Conservation (phyloP, 2,797 vertebrate species). For the Xenentodon cancila region DNA sequence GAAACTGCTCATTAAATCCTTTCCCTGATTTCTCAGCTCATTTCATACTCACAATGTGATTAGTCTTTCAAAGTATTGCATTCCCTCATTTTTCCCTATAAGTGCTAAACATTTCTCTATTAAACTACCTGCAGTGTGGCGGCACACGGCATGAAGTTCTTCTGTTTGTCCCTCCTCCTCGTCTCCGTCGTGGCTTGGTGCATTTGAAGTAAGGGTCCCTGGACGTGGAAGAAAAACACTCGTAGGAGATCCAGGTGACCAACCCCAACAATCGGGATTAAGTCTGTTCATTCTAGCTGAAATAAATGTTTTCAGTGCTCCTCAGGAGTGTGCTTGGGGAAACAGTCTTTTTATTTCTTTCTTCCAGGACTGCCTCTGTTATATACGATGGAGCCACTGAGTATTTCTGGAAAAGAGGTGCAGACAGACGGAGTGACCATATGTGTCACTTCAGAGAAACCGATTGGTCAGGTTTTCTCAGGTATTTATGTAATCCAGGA, state of each 20-base stretch:
- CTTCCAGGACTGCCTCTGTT: constrained; percentile 1
- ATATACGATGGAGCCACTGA: constrained; percentile 8
- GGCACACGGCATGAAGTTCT: constrained; percentile 21
- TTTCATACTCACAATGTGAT: neutral
- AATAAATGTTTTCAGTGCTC: neutral
- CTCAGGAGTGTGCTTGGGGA: accelerated
- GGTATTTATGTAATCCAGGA: constrained; percentile 33
- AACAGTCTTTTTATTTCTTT: neutral
- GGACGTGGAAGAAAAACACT: constrained; percentile 20
- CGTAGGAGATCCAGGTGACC: constrained; percentile 16
- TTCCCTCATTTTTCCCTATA: no score
- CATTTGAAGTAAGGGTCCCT: neutral
- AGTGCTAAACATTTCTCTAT: neutral
- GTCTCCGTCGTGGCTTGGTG: constrained; percentile 16
- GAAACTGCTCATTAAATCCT: no score
- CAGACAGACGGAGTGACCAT: constrained; percentile 14
- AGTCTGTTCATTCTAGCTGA: constrained; percentile 33
- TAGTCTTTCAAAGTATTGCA: neutral
- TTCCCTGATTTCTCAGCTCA: no score
- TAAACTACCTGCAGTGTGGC: constrained; percentile 42
- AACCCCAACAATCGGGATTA: constrained; percentile 30
- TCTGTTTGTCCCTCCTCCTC: constrained; percentile 22
- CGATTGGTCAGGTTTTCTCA: constrained; percentile 27
- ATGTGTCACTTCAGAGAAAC: constrained; percentile 6
- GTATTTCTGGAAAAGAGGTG: constrained; percentile 3